phyloP scores from a whole-genome alignment of 1,140 invertebrate genomes.

The Musca vetustissima region DNA sequence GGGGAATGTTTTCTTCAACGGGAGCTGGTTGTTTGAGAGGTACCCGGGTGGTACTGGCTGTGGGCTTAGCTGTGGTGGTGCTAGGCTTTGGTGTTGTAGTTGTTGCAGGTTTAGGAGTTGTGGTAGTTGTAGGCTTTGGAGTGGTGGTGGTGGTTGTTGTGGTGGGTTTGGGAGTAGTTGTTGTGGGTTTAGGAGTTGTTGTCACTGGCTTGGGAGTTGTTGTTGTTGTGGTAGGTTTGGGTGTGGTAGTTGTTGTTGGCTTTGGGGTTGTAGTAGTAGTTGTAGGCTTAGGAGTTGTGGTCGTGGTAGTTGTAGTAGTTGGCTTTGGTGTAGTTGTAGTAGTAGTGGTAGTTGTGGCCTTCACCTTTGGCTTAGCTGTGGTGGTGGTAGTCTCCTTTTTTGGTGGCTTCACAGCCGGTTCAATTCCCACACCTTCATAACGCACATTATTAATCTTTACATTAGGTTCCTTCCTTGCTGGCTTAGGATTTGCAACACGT shows the following conservation, averaged over 20 bases:
- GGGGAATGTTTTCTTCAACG: conserved; percentile 59
- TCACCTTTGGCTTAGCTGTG: conserved; percentile 26
- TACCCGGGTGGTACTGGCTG: conserved; percentile 39
- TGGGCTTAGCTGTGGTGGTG: no score
- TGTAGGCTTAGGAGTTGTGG: conserved; percentile 30
- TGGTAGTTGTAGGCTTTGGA: no score
- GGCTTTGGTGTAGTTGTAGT: conserved; percentile 26
- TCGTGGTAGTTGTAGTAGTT: conserved; percentile 35
- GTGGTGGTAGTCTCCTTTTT: conserved; percentile 28
- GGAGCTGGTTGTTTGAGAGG: conserved; percentile 56
- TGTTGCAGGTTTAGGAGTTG: conserved; percentile 35
- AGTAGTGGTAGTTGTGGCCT: conserved; percentile 28
- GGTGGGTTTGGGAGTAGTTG: conserved; percentile 27
- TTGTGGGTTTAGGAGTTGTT: conserved; percentile 31
- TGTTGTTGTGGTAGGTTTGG: conserved; percentile 32
- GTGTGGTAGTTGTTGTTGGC: conserved; percentile 33
- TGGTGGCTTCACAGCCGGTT: conserved; percentile 37
- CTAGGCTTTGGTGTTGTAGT: conserved; percentile 27
- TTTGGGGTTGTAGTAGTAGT: conserved; percentile 24
- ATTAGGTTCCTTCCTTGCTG: conserved; percentile 55
- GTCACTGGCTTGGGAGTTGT: conserved; percentile 29
- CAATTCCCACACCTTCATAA: conserved; percentile 45
- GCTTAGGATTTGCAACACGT: conserved; percentile 60
- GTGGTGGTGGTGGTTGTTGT: conserved; percentile 27
- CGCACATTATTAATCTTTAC: conserved; percentile 50